These are phyloP conservation scores for Flexamia atlantica DNA, from an alignment of 2,888 invertebrate genomes.

Conservation along the genomic window DNA sequence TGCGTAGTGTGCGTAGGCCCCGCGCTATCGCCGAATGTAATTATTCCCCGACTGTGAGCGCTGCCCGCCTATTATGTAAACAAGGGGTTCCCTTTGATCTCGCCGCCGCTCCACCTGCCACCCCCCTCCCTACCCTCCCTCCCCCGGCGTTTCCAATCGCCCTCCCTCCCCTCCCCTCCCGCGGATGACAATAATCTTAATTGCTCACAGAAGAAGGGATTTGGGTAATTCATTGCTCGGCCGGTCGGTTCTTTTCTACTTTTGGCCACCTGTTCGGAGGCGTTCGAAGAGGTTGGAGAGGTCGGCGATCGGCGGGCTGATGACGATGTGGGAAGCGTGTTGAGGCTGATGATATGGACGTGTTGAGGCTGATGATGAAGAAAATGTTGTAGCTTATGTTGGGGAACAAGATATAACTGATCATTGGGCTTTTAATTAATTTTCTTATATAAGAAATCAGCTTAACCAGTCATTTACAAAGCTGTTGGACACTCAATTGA, in stretches of 20 bases:
- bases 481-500: no score
- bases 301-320: no score
- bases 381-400: no score
- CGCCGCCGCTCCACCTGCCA: constrained; percentile 45
- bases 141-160: constrained; percentile 38
- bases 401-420: no score
- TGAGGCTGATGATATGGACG: no score
- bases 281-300: no score
- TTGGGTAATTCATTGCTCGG: constrained; percentile 56
- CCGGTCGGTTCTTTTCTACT: background rate
- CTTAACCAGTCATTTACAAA: no score
- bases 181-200: constrained; percentile 59
- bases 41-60: constrained; percentile 30
- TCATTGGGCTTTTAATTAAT: no score
- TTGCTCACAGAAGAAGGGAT: constrained; percentile 59
- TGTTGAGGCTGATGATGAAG: no score
- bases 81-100: constrained; percentile 57
- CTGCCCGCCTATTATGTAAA: constrained; percentile 55
- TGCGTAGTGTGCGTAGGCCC: background rate
- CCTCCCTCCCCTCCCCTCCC: constrained; percentile 21
- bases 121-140: constrained; percentile 1
- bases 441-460: no score
- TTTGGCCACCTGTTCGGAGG: constrained; percentile 47
- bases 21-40: constrained; percentile 58
- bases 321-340: no score